Conservation (phyloP, 2,888 invertebrate genomes). For the Caprella mutica region DNA sequence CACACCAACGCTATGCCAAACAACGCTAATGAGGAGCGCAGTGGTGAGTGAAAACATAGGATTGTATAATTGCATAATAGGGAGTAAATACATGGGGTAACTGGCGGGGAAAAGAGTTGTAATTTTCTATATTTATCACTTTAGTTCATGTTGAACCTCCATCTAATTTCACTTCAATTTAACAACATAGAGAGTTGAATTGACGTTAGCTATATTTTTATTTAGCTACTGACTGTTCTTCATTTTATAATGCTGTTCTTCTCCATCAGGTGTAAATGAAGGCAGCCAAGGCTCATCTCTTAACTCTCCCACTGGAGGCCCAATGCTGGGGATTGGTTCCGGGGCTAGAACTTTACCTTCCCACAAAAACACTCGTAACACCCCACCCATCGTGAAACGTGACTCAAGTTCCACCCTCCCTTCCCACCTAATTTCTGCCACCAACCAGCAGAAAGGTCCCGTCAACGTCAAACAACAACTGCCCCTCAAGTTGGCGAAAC, state of each 20-base stretch:
- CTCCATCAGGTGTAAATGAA: background rate
- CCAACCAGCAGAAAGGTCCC: constrained; percentile 59
- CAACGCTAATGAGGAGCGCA: too few species aligned
- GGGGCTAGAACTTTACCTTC: constrained; percentile 15
- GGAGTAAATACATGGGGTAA: too few species aligned
- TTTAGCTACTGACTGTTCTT: background rate
- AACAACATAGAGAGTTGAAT: too few species aligned
- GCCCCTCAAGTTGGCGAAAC: constrained; percentile 72
- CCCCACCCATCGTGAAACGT: constrained; percentile 21
- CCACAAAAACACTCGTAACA: constrained; percentile 31
- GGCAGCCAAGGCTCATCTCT: constrained; percentile 25
- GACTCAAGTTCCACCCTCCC: constrained; percentile 48
- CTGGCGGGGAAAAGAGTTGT: too few species aligned
- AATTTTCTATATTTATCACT: too few species aligned
- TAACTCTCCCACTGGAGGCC: constrained; percentile 34
- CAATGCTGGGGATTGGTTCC: constrained; percentile 32
- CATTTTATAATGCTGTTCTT: background rate
- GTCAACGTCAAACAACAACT: constrained; percentile 70
- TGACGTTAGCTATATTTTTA: too few species aligned
- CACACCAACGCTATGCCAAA: constrained; percentile 40
- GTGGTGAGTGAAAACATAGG: too few species aligned
- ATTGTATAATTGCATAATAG: too few species aligned
- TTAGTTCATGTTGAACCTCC: too few species aligned
- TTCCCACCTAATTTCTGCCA: constrained; percentile 61
- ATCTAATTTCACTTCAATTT: too few species aligned